Percentiles rank a stretch among this genome's conserved stretches.
These are phyloP conservation scores for Lasioglossum villosulum DNA, from an alignment of 2,888 invertebrate species.

Conservation along the genomic window DNA sequence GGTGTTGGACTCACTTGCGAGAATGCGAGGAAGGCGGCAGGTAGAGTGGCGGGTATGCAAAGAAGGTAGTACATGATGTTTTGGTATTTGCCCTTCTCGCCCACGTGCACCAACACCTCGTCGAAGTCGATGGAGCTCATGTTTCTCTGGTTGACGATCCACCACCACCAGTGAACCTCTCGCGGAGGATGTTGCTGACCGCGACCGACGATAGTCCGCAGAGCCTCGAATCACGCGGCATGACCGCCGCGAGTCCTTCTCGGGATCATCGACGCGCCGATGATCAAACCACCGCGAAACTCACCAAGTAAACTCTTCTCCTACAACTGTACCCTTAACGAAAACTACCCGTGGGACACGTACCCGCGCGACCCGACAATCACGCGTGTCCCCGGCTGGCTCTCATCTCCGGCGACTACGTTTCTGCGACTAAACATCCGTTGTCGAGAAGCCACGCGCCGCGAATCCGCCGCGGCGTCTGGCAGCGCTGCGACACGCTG, in stretches of 20 bases:
- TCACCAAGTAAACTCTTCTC: neutral
- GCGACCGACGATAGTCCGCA: conserved; percentile 33
- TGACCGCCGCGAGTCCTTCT: conserved; percentile 71
- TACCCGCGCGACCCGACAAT: neutral
- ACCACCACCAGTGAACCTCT: conserved; percentile 56
- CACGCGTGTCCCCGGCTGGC: neutral
- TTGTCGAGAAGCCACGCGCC: conserved; percentile 5
- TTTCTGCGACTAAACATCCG: conserved; percentile 12
- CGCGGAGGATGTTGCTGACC: conserved; percentile 39
- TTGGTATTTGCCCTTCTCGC: conserved; percentile 88
- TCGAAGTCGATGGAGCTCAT: conserved; percentile 86
- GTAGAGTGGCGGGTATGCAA: conserved; percentile 88
- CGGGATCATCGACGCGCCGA: conserved; percentile 19
- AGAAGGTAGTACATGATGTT: conserved; percentile 87
- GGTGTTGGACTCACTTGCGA: conserved; percentile 86
- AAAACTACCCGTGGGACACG: neutral
- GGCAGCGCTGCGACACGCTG: conserved; percentile 1
- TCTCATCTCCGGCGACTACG: conserved; percentile 9
- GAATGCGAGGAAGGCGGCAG: conserved; percentile 89
- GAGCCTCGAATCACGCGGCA: conserved; percentile 77
- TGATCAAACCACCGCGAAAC: neutral
- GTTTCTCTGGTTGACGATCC: conserved; percentile 69
- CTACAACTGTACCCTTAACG: neutral
- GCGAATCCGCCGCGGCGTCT: conserved; percentile 12
- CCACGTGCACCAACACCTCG: conserved; percentile 87